A percentile compares a stretch with the other conserved stretches of the same genome.
phyloP scores from a whole-genome alignment of 2,888 invertebrate species.

The Caenorhabditis macrosperma region DNA sequence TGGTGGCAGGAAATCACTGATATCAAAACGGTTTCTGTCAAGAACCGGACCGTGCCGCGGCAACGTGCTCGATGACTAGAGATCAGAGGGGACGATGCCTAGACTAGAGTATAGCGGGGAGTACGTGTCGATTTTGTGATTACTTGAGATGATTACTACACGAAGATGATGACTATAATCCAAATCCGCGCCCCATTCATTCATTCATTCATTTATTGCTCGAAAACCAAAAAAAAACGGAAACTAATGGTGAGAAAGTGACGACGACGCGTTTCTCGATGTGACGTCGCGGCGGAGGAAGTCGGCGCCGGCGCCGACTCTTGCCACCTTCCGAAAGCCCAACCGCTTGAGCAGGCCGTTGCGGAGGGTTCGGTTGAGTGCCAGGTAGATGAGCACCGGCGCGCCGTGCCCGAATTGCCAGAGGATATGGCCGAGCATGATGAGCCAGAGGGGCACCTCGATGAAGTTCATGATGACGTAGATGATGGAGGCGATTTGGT shows the following conservation, averaged over 20 bases:
- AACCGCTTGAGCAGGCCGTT: constrained; percentile 18
- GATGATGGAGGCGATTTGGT: constrained; percentile 43
- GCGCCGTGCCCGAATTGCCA: constrained; percentile 56
- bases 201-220: no score
- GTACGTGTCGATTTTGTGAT: neutral
- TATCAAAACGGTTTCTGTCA: neutral
- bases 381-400: constrained; percentile 42
- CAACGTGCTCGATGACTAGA: constrained; percentile 47
- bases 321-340: constrained; percentile 1
- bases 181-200: no score
- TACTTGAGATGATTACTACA: neutral
- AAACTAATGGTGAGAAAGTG: no score
- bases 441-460: constrained; percentile 29
- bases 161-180: neutral
- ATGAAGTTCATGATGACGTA: constrained; percentile 57
- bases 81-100: constrained; percentile 38
- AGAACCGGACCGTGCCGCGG: constrained; percentile 4
- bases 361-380: constrained; percentile 36
- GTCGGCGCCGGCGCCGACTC: no score
- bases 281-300: no score
- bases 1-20: constrained; percentile 10
- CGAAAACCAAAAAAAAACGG: no score
- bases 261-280: no score
- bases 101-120: neutral
- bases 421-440: constrained; percentile 44